Base-by-base conservation (phyloP, 2,113 vertebrate species). In the Argyrosomus japonicus region DNA sequence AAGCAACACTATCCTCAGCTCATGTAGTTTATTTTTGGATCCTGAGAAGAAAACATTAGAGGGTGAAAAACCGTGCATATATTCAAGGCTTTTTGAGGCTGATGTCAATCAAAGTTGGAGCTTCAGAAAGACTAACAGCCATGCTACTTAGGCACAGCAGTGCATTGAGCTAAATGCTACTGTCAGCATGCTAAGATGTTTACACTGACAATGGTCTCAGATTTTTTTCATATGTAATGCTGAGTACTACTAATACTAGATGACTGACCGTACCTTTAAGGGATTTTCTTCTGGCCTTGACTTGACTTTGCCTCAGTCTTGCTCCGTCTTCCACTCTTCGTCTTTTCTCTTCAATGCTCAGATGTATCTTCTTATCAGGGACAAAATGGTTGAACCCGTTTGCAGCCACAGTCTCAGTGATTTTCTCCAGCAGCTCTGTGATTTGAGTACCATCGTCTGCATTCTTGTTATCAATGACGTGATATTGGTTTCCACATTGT, bases 401-500 rank as follows among this genome's bases (percentile, higher is more conserved):
- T 32, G 2, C 73, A 13, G 72, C 88, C 13, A 83, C 56, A 17
- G 82, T 87, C 32, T 53, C 57, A 0, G 54, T 75, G 25, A 92
- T 86, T 58, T 82, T 92, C 74, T 89, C 74, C 79, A 92, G 43
- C 51, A 92, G 64, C 61, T 92, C 77, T 4, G 40, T 67, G 47
- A 87, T 50, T 56, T 92, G 89, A 68, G 58, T 36, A 3, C 72
- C 47, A 36, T 84, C 83, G 2, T 71, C 68, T 72, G 13, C 18
- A 43, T 87, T 84, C 63, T 62, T 89, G 82, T 91, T 90, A 23
- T 88, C 77, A 8, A 90, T 6, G 65, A 91, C 86, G 1, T 92
- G 87, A 62, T 89, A 93, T 68, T 86, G 90, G 84, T 92, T 88
- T 8, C 69, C 86, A 64, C 86, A 92, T 29, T 19, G 65, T 10